Evolutionary conservation across 1,140 invertebrate species (phyloP).

Genomic region (Tetragonula clypearis): DNA sequence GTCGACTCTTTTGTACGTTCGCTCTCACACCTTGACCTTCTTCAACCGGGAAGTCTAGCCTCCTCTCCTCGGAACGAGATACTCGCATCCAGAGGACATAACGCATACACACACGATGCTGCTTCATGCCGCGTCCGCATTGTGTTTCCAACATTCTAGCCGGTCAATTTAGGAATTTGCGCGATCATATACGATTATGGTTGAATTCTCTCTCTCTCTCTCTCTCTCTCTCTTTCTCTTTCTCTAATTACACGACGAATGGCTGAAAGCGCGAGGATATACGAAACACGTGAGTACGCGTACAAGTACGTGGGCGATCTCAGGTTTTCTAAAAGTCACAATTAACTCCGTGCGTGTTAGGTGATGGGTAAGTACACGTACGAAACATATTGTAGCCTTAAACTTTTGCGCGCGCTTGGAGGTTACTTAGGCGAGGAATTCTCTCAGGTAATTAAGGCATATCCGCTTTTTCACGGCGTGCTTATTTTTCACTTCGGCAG

Average conservation of each 20-base stretch:
- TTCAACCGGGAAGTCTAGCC: slow-evolving; percentile 69
- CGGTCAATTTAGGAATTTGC: slow-evolving; percentile 5
- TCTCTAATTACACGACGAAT: not conserved
- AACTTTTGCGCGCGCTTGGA: not conserved
- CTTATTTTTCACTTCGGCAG: not conserved
- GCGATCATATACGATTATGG: not conserved
- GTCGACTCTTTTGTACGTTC: slow-evolving; percentile 56
- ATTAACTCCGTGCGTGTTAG: not conserved
- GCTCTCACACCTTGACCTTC: slow-evolving; percentile 75
- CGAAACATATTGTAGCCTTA: not conserved
- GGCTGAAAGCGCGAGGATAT: not conserved
- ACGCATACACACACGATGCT: not conserved
- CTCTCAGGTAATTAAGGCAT: not conserved
- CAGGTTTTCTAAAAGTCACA: not conserved
- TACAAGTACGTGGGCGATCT: no score
- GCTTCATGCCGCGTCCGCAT: not conserved
- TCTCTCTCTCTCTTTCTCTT: not conserved
- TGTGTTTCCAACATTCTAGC: not conserved
- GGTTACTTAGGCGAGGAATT: not conserved
- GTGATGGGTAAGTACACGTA: not conserved
- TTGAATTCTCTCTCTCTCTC: not conserved
- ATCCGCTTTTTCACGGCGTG: no score
- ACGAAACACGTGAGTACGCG: no score
- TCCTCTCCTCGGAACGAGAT: slow-evolving; percentile 21
- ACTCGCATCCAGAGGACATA: not conserved